These are phyloP conservation scores for Isaurus tuberculatus DNA, from an alignment of 92 coral and sea anemone species.

Conservation along the genomic window DNA sequence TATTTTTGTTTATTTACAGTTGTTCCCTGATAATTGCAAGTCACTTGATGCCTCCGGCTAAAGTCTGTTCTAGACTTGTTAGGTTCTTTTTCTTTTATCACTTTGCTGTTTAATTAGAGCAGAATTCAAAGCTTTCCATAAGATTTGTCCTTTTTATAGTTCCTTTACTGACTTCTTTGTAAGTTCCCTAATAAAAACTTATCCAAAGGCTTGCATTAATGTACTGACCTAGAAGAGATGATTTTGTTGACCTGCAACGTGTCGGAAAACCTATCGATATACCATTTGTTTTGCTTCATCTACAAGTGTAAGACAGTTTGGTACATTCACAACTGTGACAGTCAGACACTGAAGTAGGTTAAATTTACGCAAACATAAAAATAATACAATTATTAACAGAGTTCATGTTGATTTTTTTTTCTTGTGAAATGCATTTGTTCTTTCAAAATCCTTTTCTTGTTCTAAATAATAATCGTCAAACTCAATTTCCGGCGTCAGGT, in stretches of 20 bases:
- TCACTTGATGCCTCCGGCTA: neutral
- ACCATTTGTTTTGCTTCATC: neutral
- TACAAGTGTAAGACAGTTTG: neutral
- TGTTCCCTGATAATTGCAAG: neutral
- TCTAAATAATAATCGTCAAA: conserved; percentile 45
- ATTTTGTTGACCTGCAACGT: neutral
- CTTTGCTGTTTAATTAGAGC: neutral
- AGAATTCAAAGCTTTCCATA: neutral
- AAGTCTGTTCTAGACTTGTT: neutral
- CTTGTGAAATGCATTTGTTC: neutral
- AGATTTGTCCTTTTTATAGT: neutral
- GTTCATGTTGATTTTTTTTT: neutral
- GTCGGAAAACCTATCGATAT: neutral
- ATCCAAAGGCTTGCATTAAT: neutral
- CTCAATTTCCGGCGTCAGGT: conserved; percentile 64
- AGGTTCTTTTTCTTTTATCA: neutral
- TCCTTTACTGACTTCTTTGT: neutral
- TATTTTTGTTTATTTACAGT: conserved; percentile 33
- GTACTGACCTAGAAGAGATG: neutral
- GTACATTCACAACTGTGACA: neutral
- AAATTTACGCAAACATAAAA: neutral
- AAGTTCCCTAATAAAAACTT: neutral
- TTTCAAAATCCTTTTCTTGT: conserved; percentile 1
- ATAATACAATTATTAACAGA: neutral
- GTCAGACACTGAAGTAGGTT: neutral